phyloP scores from a whole-genome alignment of 1,140 invertebrate genomes.

The Drosophila punjabiensis region DNA sequence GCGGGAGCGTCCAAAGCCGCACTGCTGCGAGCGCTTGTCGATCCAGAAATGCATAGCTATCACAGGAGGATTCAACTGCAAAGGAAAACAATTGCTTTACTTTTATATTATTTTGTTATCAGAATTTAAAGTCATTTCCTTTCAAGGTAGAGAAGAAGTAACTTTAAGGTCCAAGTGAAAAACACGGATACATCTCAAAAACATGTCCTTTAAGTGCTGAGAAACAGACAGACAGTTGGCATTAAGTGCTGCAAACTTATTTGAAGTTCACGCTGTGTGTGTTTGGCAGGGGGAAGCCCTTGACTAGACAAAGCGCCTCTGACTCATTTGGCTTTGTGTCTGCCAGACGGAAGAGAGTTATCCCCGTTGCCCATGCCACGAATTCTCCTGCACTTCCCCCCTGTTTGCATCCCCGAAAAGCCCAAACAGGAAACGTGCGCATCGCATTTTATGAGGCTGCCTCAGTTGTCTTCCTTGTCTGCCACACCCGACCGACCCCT shows the following conservation, averaged over 20 bases:
- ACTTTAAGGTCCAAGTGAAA: background rate
- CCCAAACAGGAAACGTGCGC: constrained; percentile 75
- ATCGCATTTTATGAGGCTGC: constrained; percentile 66
- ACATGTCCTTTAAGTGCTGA: constrained; percentile 14
- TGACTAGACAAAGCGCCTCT: constrained; percentile 70
- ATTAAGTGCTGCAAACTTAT: constrained; percentile 64
- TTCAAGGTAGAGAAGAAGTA: background rate
- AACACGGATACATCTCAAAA: constrained; percentile 7
- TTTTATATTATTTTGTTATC: background rate
- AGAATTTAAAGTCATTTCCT: background rate
- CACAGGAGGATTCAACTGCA: constrained; percentile 25
- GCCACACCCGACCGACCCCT: background rate
- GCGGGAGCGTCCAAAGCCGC: constrained; percentile 87
- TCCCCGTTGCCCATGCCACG: constrained; percentile 10
- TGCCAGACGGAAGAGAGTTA: constrained; percentile 47
- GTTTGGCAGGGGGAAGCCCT: constrained; percentile 27
- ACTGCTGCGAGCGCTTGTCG: constrained; percentile 89
- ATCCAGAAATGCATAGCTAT: constrained; percentile 90
- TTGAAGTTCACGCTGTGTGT: constrained; percentile 50
- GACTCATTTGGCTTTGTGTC: constrained; percentile 70
- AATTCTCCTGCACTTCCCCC: constrained; percentile 15
- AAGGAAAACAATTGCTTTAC: background rate
- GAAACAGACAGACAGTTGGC: constrained; percentile 34
- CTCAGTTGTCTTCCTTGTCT: constrained; percentile 51
- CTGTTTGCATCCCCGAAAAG: constrained; percentile 56